Evolutionary conservation across 2,113 vertebrate genomes (phyloP).

Genomic region (Antechinus stuartii): DNA sequence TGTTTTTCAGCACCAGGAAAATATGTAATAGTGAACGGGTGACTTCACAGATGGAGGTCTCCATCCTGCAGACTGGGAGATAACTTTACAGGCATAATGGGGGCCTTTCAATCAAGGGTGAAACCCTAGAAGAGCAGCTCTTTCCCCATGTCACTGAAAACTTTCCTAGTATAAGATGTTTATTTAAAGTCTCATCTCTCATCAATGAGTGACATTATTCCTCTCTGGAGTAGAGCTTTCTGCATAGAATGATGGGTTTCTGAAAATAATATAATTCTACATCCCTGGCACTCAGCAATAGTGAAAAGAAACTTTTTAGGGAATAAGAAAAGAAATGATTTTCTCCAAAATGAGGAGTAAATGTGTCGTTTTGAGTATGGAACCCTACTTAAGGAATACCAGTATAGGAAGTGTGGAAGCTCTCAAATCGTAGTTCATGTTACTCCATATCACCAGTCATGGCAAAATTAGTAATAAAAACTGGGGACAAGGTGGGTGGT

Average conservation of each 20-base stretch:
- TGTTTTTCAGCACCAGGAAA: conserved; percentile 63
- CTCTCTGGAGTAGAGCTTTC: not conserved
- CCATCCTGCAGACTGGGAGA: conserved; percentile 43
- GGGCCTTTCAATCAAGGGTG: conserved; percentile 6
- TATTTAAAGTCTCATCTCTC: conserved; percentile 15
- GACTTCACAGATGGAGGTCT: conserved; percentile 25
- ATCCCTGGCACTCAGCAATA: not conserved
- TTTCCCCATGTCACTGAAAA: not conserved
- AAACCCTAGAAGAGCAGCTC: not conserved
- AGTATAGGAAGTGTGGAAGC: not conserved
- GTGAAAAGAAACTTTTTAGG: not conserved
- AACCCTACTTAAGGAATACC: not conserved
- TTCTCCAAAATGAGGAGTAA: not conserved
- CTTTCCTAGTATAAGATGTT: conserved; percentile 32
- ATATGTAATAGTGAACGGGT: conserved; percentile 45
- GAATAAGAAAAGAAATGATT: not conserved
- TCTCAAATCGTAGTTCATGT: not conserved
- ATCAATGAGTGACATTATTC: not conserved
- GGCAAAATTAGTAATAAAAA: not conserved
- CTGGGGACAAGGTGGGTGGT: not conserved
- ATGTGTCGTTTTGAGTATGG: not conserved
- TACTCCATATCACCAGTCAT: not conserved
- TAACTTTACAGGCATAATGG: conserved; percentile 37
- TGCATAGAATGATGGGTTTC: not conserved
- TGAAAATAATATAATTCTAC: not conserved